These are phyloP conservation scores for Catocala fraxini DNA, from an alignment of 2,888 invertebrate genomes.

Conservation along the genomic window DNA sequence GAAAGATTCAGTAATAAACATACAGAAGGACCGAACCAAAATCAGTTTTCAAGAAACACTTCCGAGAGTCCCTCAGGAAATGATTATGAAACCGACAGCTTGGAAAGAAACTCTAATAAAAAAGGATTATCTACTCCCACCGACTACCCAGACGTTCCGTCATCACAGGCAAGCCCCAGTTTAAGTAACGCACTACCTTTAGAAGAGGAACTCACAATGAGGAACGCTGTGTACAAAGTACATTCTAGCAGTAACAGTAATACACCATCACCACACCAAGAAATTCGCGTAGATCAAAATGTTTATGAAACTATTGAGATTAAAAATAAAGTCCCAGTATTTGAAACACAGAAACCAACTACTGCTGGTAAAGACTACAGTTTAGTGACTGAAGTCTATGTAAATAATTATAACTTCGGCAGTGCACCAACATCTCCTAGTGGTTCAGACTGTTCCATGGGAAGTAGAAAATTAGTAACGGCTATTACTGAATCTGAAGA, in stretches of 20 bases:
- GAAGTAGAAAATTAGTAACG: constrained; percentile 86
- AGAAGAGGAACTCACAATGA: constrained; percentile 94
- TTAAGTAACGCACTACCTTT: constrained; percentile 91
- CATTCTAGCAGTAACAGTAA: constrained; percentile 87
- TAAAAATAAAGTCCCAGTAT: constrained; percentile 54
- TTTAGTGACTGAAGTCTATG: constrained; percentile 93
- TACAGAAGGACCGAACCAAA: constrained; percentile 48
- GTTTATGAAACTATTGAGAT: constrained; percentile 80
- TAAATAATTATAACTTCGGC: constrained; percentile 90
- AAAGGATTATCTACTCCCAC: constrained; percentile 88
- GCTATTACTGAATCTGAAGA: constrained; percentile 80
- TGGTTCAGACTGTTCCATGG: constrained; percentile 87
- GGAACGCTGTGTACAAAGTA: constrained; percentile 91
- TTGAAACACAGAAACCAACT: constrained; percentile 45
- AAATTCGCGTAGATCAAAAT: constrained; percentile 68
- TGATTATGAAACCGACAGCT: constrained; percentile 92
- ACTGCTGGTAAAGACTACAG: constrained; percentile 88
- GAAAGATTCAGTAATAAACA: constrained; percentile 68
- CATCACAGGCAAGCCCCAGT: constrained; percentile 91
- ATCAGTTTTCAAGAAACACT: constrained; percentile 66
- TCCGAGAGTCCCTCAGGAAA: constrained; percentile 81
- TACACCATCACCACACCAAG: constrained; percentile 78
- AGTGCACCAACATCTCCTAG: constrained; percentile 88
- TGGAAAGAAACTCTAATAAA: constrained; percentile 88
- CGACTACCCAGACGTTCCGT: constrained; percentile 89